phyloP scores from a whole-genome alignment of 37 sponge, comb jelly and placozoan genomes.

The Aplysina aerophoba region DNA sequence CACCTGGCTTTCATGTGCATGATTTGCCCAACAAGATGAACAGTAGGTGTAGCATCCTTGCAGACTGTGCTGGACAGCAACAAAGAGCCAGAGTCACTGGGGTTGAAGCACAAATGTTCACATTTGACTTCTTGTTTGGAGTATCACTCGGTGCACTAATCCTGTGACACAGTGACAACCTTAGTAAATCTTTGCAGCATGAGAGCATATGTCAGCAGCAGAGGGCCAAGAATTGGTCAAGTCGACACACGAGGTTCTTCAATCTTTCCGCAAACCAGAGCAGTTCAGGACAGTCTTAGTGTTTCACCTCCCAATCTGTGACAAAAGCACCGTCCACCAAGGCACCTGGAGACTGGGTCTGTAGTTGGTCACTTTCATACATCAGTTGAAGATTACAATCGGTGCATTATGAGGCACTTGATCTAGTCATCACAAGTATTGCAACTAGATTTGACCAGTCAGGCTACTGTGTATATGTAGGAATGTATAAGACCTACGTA shows the following conservation, averaged over 20 bases:
- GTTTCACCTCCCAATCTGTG: constrained; percentile 11
- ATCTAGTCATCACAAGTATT: constrained; percentile 27
- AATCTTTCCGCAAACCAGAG: too few species aligned
- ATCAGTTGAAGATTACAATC: neutral
- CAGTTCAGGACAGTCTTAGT: too few species aligned
- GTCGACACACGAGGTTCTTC: too few species aligned
- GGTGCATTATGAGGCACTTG: constrained; percentile 19
- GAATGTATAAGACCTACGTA: constrained; percentile 29
- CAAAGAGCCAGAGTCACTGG: constrained; percentile 52
- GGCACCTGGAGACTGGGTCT: constrained; percentile 22
- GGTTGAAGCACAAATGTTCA: constrained; percentile 51
- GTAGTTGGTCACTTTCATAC: neutral
- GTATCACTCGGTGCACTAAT: constrained; percentile 30
- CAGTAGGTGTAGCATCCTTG: too few species aligned
- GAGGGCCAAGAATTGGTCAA: too few species aligned
- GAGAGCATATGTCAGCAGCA: too few species aligned
- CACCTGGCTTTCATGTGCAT: too few species aligned
- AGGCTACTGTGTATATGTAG: constrained; percentile 1
- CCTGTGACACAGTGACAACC: too few species aligned
- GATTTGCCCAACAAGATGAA: too few species aligned
- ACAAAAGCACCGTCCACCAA: constrained; percentile 26
- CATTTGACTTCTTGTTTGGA: constrained; percentile 57
- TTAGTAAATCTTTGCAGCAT: too few species aligned
- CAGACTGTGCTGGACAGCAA: too few species aligned
- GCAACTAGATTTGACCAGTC: constrained; percentile 23